A percentile compares a stretch with the other conserved stretches of the same genome.
These are phyloP conservation scores for Chalcosyrphus nemorum DNA, from an alignment of 2,888 invertebrate genomes.

Conservation along the genomic window DNA sequence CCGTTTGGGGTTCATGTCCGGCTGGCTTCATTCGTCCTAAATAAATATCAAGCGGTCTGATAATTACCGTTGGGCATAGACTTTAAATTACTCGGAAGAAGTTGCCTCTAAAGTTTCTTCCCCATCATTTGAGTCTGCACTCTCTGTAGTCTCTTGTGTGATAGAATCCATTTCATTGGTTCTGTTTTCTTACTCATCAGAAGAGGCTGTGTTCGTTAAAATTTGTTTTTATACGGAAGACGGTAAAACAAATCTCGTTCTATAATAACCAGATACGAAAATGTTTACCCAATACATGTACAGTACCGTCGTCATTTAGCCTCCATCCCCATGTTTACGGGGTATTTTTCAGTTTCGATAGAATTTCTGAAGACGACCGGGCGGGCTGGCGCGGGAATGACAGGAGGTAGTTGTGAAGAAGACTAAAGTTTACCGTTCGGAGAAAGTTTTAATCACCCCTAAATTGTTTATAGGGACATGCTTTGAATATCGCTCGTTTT, in stretches of 20 bases:
- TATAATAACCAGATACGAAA: conserved; percentile 47
- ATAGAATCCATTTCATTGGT: conserved; percentile 26
- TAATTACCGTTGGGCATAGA: conserved; percentile 70
- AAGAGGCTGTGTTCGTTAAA: not conserved
- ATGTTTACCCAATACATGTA: conserved; percentile 19
- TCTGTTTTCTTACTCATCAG: conserved; percentile 20
- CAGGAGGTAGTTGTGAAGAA: too few species aligned
- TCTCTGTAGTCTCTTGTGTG: not conserved
- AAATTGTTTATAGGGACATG: conserved; percentile 74
- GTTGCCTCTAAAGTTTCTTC: conserved; percentile 46
- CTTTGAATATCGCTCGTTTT: conserved; percentile 64
- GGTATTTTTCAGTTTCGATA: conserved; percentile 57
- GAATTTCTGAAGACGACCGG: too few species aligned
- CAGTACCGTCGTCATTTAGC: conserved; percentile 13
- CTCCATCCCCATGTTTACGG: conserved; percentile 23
- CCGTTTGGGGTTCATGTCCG: conserved; percentile 33
- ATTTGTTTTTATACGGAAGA: conserved; percentile 31
- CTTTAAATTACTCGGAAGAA: conserved; percentile 61
- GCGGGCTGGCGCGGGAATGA: not conserved
- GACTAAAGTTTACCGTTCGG: conserved; percentile 55
- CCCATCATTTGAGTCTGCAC: conserved; percentile 20
- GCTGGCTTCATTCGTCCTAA: conserved; percentile 38
- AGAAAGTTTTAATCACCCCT: conserved; percentile 74
- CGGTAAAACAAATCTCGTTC: conserved; percentile 45
- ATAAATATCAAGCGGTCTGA: conserved; percentile 69